Percentiles rank a stretch among this genome's conserved stretches.
Conservation (phyloP, 2,888 invertebrate genomes). For the Colostygia pectinataria region DNA sequence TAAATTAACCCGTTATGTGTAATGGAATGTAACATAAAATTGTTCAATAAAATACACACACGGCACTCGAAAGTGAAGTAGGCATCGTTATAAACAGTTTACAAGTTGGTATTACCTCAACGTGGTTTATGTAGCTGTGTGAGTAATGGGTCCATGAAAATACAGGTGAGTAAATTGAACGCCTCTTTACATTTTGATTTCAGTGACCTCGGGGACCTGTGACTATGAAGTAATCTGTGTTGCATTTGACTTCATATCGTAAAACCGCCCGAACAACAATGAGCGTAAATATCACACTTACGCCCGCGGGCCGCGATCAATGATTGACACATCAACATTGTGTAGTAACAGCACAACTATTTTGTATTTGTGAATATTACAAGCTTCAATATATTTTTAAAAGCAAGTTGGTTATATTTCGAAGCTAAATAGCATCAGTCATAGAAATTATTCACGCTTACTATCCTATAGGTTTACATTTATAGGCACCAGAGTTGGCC, state of each 20-base stretch:
- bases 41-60: conserved; percentile 39
- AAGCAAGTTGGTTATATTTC: background rate
- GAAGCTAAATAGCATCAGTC: background rate
- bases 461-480: too few relatives aligned
- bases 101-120: conserved; percentile 41
- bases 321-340: conserved; percentile 45
- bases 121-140: conserved; percentile 31
- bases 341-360: conserved; percentile 36
- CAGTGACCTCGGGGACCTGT: conserved; percentile 13
- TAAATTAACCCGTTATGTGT: conserved; percentile 15
- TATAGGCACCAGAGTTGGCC: too few relatives aligned
- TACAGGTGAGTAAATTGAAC: background rate
- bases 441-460: too few relatives aligned
- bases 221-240: conserved; percentile 3
- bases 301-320: conserved; percentile 30
- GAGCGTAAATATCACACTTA: conserved; percentile 55
- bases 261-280: conserved; percentile 36
- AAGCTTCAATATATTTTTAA: background rate
- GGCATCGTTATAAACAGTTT: conserved; percentile 46
- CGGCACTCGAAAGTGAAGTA: conserved; percentile 39
- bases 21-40: conserved; percentile 20
- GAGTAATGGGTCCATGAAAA: conserved; percentile 18
- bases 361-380: conserved; percentile 7
- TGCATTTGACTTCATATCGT: conserved; percentile 19
- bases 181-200: conserved; percentile 3